A percentile compares a stretch with the other conserved stretches of the same genome.
Evolutionary conservation across 2,888 invertebrate genomes (phyloP).

Genomic region (Diadegma fenestrale): DNA sequence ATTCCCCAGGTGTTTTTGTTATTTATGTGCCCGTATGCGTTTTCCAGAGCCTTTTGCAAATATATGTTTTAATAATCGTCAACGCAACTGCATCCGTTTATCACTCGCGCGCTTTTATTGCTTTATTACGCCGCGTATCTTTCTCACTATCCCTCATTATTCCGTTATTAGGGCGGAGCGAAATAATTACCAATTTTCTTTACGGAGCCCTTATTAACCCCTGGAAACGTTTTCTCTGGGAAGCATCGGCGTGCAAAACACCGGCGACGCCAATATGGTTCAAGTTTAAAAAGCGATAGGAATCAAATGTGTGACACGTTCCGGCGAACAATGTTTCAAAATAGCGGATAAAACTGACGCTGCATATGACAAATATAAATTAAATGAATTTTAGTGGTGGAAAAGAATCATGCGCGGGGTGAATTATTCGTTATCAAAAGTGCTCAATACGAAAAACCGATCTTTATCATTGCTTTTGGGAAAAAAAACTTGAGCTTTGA

Average conservation of each 20-base stretch:
- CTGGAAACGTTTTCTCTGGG: background rate
- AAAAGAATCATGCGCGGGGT: background rate
- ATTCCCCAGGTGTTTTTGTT: conserved; percentile 33
- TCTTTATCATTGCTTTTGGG: background rate
- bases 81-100: conserved; percentile 11
- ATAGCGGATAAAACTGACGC: background rate
- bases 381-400: background rate
- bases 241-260: background rate
- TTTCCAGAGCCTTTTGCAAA: background rate
- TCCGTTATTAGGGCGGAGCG: background rate
- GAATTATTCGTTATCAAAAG: background rate
- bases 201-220: background rate
- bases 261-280: background rate
- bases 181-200: background rate
- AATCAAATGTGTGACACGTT: background rate
- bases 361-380: background rate
- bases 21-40: conserved; percentile 13
- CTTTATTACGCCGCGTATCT: conserved; percentile 1
- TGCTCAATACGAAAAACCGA: background rate
- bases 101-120: conserved; percentile 27
- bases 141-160: background rate
- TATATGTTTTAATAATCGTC: conserved; percentile 15
- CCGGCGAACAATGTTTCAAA: background rate
- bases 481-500: background rate
- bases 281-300: background rate